Base-by-base conservation (phyloP, 2,797 vertebrate genomes). In the Pygocentrus nattereri region DNA sequence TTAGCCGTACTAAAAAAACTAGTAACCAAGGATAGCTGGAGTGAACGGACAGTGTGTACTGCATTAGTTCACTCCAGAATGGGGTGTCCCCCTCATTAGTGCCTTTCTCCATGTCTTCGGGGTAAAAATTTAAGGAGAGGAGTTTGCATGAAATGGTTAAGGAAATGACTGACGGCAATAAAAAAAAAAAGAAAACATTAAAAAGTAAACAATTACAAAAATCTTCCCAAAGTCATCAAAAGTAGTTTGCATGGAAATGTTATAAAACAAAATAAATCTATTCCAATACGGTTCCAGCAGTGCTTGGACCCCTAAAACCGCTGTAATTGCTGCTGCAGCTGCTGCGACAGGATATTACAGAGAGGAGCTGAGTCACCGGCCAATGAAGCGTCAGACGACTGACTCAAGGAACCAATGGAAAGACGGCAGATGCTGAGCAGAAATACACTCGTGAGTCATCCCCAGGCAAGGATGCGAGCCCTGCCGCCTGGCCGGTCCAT, bases 71-170 rank as follows among this genome's bases (percentile, higher is more conserved):
- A 10, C 52, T 19, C 23, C n/a, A 61, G 18, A 18, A 49, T 13
- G 72, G 70, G 30, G 67, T 52, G n/a, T 34, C 15, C 56, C 81
- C 58, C 70, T 68, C 31, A 16, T 73, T 78, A 89, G 87, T 90
- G 89, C 85, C 80, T 56, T 79, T 87, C 84, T 85, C 83, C 64
- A 82, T 83, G 78, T 79, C 49, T 76, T 56, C 27, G 83, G 86
- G 86, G 87, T 59, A 8, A 80, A 68, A 34, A 0, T 11, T 25
- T 56, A 44, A 68, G 23, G 41, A 38, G 69, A 19, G 0, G 59
- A 59, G 41, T 21, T 34, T 15, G 13, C 23, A 6, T 76, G 62
- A 52, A 76, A 71, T 11, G 31, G 34, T 41, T 8, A 56, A 82
- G 41, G 52, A 58, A 59, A 69, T 50, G 0, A 49, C 50, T 44